These are phyloP conservation scores for Phrynocephalus guinanensis DNA, from an alignment of 2,797 vertebrate genomes.

Conservation along the genomic window DNA sequence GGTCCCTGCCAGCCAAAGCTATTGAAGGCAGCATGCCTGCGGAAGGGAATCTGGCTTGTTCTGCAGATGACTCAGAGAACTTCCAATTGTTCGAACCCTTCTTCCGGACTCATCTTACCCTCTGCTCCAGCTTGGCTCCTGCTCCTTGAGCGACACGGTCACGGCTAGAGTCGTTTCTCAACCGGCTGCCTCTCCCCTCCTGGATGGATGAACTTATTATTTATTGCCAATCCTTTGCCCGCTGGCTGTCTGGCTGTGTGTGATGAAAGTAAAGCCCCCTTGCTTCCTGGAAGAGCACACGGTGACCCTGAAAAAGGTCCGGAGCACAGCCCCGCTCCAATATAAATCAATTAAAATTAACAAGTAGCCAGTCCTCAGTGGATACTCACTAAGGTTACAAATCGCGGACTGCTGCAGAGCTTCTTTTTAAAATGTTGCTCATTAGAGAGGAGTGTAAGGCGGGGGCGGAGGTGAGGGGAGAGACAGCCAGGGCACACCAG, in stretches of 20 bases:
- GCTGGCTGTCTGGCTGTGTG: neutral
- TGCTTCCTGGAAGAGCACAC: neutral
- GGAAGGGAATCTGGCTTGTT: too few relatives aligned
- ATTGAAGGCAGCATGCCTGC: too few relatives aligned
- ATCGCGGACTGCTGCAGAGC: neutral
- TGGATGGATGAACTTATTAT: neutral
- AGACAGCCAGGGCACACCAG: neutral
- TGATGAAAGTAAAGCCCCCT: neutral
- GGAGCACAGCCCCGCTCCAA: neutral
- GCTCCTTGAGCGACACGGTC: neutral
- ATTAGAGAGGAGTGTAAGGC: neutral
- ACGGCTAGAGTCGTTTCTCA: constrained; percentile 5
- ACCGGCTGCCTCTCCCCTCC: neutral
- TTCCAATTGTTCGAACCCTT: neutral
- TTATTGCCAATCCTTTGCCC: constrained; percentile 13
- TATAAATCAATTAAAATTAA: constrained; percentile 19
- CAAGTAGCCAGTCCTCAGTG: constrained; percentile 31
- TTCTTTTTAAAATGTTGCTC: neutral
- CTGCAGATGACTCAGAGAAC: neutral
- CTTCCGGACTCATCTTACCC: neutral
- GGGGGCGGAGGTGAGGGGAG: too few relatives aligned
- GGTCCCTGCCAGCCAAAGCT: too few relatives aligned
- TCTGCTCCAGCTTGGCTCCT: neutral
- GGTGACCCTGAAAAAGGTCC: neutral
- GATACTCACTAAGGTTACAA: constrained; percentile 4